A percentile compares a stretch with the other conserved stretches of the same genome.
phyloP scores from a whole-genome alignment of 2,797 vertebrate species.

The Linurgus olivaceus region DNA sequence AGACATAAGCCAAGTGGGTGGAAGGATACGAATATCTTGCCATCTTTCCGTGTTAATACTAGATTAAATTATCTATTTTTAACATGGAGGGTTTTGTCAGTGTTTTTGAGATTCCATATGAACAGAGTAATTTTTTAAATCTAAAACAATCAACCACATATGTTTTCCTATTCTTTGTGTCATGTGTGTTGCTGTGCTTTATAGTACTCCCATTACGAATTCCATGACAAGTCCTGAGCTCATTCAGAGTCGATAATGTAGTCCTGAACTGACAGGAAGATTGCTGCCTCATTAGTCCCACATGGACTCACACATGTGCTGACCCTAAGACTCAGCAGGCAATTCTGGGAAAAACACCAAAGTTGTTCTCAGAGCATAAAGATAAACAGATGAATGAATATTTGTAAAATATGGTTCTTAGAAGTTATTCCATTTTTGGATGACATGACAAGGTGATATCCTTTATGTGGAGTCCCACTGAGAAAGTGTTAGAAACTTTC shows the following conservation, averaged over 20 bases:
- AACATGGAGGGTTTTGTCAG: background rate
- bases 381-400: constrained; percentile 11
- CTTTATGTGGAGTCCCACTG: background rate
- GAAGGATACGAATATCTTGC: background rate
- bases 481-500: background rate
- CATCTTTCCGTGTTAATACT: background rate
- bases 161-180: background rate
- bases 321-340: background rate
- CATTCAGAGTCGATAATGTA: background rate
- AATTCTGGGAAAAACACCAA: background rate
- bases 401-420: background rate
- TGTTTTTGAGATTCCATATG: background rate
- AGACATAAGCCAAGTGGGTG: background rate
- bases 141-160: background rate
- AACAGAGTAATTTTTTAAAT: background rate
- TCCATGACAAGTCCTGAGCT: background rate
- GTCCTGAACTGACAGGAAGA: background rate
- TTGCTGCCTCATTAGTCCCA: background rate
- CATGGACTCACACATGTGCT: background rate
- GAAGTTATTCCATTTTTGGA: background rate
- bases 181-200: background rate
- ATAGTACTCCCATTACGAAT: background rate
- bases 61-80: background rate
- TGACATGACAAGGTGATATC: background rate
- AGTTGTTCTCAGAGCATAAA: background rate